Conservation (phyloP, 2,888 invertebrate genomes). For the Exephanes ischioxanthus region DNA sequence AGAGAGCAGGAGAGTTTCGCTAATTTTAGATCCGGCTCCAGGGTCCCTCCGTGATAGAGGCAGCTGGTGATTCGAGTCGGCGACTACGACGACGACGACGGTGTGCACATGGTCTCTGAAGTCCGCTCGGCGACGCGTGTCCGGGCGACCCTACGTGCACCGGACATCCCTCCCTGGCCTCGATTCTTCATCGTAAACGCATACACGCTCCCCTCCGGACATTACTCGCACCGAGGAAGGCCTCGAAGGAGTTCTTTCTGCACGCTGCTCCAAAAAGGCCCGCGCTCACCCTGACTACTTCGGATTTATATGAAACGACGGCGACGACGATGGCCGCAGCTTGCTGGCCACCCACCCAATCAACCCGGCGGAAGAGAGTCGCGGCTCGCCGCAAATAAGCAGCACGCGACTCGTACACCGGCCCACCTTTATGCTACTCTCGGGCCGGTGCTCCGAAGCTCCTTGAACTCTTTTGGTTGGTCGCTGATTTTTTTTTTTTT, state of each 20-base stretch:
- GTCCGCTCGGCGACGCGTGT: slow-evolving; percentile 70
- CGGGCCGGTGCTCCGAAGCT: slow-evolving; percentile 48
- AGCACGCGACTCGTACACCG: slow-evolving; percentile 48
- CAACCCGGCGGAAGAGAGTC: slow-evolving; percentile 22
- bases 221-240: slow-evolving; percentile 39
- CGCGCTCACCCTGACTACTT: neutral
- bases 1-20: slow-evolving; percentile 69
- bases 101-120: slow-evolving; percentile 75
- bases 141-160: slow-evolving; percentile 65
- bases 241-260: slow-evolving; percentile 42
- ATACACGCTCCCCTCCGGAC: slow-evolving; percentile 13
- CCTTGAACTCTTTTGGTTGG: slow-evolving; percentile 49
- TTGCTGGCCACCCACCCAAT: slow-evolving; percentile 34
- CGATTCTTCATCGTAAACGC: slow-evolving; percentile 14
- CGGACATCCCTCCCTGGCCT: slow-evolving; percentile 66
- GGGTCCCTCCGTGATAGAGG: slow-evolving; percentile 77
- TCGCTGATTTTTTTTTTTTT: slow-evolving; percentile 7
- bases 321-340: slow-evolving; percentile 24
- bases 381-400: slow-evolving; percentile 19
- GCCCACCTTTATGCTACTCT: neutral
- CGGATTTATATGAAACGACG: neutral
- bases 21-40: slow-evolving; percentile 80
- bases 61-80: slow-evolving; percentile 80
- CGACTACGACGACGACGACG: slow-evolving; percentile 53
- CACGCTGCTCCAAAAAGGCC: neutral